phyloP scores from a whole-genome alignment of 2,797 vertebrate genomes.

The Lagorchestes hirsutus region DNA sequence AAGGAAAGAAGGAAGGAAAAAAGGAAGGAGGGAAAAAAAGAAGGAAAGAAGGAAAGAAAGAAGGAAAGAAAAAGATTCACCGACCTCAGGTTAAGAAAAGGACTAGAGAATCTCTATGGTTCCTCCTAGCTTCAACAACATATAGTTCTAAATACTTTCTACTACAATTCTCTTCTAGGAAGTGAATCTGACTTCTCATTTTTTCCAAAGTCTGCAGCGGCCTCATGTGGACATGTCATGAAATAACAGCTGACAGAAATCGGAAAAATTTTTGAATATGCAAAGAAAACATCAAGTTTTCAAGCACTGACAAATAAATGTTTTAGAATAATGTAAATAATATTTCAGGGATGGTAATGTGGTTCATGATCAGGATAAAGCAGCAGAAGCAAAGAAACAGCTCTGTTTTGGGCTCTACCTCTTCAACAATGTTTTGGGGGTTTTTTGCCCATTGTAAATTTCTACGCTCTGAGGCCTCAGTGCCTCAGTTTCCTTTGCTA shows the following conservation, averaged over 20 bases:
- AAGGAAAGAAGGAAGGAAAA: background rate
- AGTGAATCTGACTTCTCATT: background rate
- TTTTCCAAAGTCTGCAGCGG: background rate
- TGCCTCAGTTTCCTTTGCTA: background rate
- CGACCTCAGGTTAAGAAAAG: background rate
- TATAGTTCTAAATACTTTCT: background rate
- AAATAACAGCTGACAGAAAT: background rate
- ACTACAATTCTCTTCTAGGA: background rate
- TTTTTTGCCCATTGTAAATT: background rate
- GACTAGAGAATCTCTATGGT: background rate
- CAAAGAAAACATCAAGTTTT: background rate
- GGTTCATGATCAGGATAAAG: background rate
- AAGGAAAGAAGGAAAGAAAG: background rate
- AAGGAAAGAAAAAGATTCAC: background rate
- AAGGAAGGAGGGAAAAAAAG: too few species aligned
- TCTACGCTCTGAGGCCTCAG: background rate
- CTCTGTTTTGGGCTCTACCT: background rate
- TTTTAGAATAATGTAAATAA: background rate
- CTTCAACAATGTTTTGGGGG: background rate
- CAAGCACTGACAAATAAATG: background rate
- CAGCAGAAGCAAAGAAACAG: background rate
- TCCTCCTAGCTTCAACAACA: background rate
- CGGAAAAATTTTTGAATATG: background rate
- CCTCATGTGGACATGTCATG: background rate
- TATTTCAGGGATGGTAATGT: background rate